These are phyloP conservation scores for Lordiphosa andalusiaca DNA, from an alignment of 2,888 invertebrate genomes.

Conservation along the genomic window DNA sequence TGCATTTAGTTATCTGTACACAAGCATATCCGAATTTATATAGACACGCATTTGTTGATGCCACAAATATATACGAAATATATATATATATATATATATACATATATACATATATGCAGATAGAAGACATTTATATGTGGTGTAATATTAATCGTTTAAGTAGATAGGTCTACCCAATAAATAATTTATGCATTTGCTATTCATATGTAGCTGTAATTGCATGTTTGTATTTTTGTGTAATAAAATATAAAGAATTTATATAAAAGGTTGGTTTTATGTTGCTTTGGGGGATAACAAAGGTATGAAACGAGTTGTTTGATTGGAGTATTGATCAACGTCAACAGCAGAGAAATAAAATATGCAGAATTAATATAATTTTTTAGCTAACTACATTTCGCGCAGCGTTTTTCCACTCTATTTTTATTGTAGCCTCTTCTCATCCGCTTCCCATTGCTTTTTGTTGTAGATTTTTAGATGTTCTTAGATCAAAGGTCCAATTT, in stretches of 20 bases:
- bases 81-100: conserved; percentile 11
- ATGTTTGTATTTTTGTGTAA: conserved; percentile 35
- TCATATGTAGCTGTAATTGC: conserved; percentile 28
- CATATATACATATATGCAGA: conserved; percentile 12
- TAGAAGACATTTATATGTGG: conserved; percentile 11
- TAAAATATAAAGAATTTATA: conserved; percentile 16
- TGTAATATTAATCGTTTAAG: conserved; percentile 23
- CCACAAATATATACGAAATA: conserved; percentile 9
- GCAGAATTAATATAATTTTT: too few species aligned
- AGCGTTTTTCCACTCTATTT: too few species aligned
- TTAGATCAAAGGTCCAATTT: too few species aligned
- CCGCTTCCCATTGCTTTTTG: too few species aligned
- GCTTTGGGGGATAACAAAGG: too few species aligned
- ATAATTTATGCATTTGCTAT: conserved; percentile 26
- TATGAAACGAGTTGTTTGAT: too few species aligned
- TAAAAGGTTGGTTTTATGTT: too few species aligned
- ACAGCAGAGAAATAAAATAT: too few species aligned
- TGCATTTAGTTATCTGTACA: conserved; percentile 47
- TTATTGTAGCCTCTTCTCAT: too few species aligned
- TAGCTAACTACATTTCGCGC: too few species aligned
- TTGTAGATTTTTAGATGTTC: too few species aligned
- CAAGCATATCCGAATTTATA: conserved; percentile 22
- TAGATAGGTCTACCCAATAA: conserved; percentile 33
- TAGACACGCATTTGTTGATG: conserved; percentile 22
- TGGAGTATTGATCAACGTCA: too few species aligned